Evolutionary conservation across 2,797 vertebrate genomes (phyloP), one percentile per base, ranked within the genome.

Genomic region (Notoglanidium macrostoma): DNA sequence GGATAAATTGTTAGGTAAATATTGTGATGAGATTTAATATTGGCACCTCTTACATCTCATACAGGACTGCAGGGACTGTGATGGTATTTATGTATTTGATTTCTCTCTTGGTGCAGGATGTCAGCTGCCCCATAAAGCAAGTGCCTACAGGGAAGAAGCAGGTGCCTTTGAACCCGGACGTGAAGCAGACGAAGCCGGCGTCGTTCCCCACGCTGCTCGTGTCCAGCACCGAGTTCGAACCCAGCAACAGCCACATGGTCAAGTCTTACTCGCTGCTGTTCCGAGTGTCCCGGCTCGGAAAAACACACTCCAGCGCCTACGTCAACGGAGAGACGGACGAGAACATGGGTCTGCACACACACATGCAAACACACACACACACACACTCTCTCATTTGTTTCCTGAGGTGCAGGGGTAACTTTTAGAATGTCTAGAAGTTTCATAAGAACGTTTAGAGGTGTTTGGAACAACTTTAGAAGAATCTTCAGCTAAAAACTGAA

Each of bases 131-230:
- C 0, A 96, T 99, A 94, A 98, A 99, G 94, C 98, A 99, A 98
- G 98, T 99, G 97, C 98, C 98, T 96, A 99, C 98, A 94, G 98
- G 98, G 95, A 99, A 99, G 97, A 99, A 99, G 96, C 98, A 99
- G 97, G 98, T 99, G 97, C 98, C 98, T 97, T 98, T 99, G 95
- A 99, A 99, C 94, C 98, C 98, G 92, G 98, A 99, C 94, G 95
- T 96, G 95, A 98, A 97, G 96, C 98, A 97, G 96, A 97, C 97
- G 90, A 99, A 99, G 96, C 96, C 96, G 61, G 96, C 96, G 95
- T 96, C 96, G 95, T 98, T 97, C 92, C 98, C 98, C 70, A 99
- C 98, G 44, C 96, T 99, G 91, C 96, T 98, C 82, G 98, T 99
- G 90, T 98, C 98, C 95, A 99, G 98, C 97, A 99, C 98, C 83